These are phyloP conservation scores for Muricea muricata DNA, from an alignment of 92 coral and sea anemone genomes.

Conservation along the genomic window DNA sequence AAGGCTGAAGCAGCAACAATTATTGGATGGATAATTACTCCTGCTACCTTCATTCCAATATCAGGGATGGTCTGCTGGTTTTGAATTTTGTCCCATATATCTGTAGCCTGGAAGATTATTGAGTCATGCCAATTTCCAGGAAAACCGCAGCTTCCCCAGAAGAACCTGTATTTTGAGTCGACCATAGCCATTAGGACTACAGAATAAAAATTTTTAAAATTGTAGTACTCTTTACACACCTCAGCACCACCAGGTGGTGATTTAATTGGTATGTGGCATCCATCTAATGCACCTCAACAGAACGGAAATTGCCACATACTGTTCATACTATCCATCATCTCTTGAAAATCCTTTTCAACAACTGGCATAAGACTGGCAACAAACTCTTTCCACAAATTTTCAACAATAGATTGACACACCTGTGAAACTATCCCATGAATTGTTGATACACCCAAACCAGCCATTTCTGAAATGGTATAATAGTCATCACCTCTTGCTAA, in stretches of 20 bases:
- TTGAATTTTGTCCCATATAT: background rate
- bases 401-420: background rate
- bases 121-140: background rate
- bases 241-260: background rate
- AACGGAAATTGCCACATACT: background rate
- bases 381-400: background rate
- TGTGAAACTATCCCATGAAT: background rate
- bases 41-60: background rate
- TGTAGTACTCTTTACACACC: background rate
- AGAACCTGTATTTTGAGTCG: constrained; percentile 3
- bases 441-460: background rate
- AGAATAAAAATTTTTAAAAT: background rate
- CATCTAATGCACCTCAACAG: background rate
- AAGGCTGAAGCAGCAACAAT: constrained; percentile 35
- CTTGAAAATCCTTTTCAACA: background rate
- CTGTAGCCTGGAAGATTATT: background rate
- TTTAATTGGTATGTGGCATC: constrained; percentile 7
- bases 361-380: background rate
- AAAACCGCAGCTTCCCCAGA: constrained; percentile 13
- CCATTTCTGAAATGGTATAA: constrained; percentile 17
- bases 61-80: background rate
- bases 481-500: background rate
- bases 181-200: background rate
- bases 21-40: background rate
- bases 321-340: background rate